A percentile compares a stretch with the other conserved stretches of the same genome.
phyloP scores from a whole-genome alignment of 2,797 vertebrate species.

The Gymnodraco acuticeps region DNA sequence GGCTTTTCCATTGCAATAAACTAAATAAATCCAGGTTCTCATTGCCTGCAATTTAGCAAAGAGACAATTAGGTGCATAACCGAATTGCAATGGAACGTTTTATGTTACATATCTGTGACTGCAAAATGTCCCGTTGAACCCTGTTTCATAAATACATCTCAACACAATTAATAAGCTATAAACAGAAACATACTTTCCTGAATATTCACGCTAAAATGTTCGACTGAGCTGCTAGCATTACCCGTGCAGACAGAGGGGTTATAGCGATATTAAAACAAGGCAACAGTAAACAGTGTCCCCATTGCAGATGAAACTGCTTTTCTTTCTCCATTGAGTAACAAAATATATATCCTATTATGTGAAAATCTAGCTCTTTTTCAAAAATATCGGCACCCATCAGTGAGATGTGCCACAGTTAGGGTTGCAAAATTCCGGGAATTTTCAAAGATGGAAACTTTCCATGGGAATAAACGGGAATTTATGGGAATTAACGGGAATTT shows the following conservation, averaged over 20 bases:
- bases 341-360: background rate
- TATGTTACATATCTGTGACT: slow-evolving; percentile 4
- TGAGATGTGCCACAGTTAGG: background rate
- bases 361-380: background rate
- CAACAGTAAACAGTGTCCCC: background rate
- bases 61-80: slow-evolving; percentile 48
- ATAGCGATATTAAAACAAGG: slow-evolving; percentile 23
- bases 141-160: background rate
- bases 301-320: background rate
- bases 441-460: too few species aligned
- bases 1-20: slow-evolving; percentile 43
- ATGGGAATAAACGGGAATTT: too few species aligned
- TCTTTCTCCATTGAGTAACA: background rate
- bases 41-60: slow-evolving; percentile 45
- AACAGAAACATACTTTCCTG: slow-evolving; percentile 25
- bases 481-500: too few species aligned
- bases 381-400: background rate
- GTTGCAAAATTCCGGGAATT: too few species aligned
- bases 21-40: slow-evolving; percentile 47
- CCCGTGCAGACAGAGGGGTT: slow-evolving; percentile 22
- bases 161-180: slow-evolving; percentile 23
- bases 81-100: slow-evolving; percentile 34
- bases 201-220: slow-evolving; percentile 20
- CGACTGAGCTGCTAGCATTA: background rate
- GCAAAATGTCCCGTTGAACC: background rate